Base-by-base conservation (phyloP, 2,113 vertebrate species). In the Oreamnos americanus region DNA sequence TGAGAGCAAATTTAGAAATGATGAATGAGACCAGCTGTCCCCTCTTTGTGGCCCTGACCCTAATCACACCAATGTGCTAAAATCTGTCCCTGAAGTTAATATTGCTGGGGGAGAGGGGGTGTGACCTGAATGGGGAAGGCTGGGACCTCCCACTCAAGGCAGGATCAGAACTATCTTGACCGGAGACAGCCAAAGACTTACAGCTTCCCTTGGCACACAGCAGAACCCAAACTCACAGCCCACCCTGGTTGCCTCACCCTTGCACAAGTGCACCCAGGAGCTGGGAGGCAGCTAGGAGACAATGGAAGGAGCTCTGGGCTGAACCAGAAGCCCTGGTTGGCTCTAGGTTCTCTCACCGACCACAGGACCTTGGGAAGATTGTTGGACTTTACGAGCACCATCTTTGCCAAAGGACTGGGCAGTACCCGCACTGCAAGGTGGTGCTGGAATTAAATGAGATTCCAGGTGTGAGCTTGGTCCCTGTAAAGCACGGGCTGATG, bases 151-250 rank as follows among this genome's bases (percentile, higher is more conserved):
- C 23, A 17, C 17, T 45, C 23, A 7, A 28, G 10, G 25, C 49
- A 62, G 25, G 36, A 33, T 53, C 26, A 81, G 43, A 12, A 3
- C 19, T 51, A 81, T n/a, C 19, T 23, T 23, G 23, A 53, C 5
- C 33, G 53, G 47, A 30, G 39, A 82, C 9, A n/a, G 8, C 39
- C 16, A 4, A 43, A 26, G 49, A 12, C 53, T 43, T 49, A 9
- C 10, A 10, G 0, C 26, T 49, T 82, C 36, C 3, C 25, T 51
- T 30, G 5, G 58, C 16, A 43, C n/a, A 11, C 12, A 3, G 36
- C 53, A 17, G 81, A 82, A 71, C 16, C 51, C 43, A 9, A 14
- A 47, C 64, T 53, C 78, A 19, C 4, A 15, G 11, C 3, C 45
- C 55, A 39, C 15, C 21, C 81, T 26, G 58, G 36, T 16, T 13